phyloP scores from a whole-genome alignment of 1,140 invertebrate species.

The Conopomorpha cramerella region DNA sequence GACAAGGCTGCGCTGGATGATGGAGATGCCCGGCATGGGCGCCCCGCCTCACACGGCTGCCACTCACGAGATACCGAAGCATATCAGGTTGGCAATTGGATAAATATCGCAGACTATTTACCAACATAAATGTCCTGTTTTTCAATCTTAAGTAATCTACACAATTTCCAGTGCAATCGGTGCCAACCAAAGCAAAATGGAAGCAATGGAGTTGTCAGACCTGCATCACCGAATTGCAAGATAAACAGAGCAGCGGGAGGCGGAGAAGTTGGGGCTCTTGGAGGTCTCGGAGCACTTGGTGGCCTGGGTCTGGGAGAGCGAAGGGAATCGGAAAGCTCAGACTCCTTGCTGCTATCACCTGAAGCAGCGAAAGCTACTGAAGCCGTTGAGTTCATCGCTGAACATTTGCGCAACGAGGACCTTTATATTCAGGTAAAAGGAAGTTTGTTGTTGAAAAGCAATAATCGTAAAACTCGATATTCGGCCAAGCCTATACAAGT shows the following conservation, averaged over 20 bases:
- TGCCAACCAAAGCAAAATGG: conserved; percentile 77
- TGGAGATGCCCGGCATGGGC: conserved; percentile 90
- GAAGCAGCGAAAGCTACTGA: conserved; percentile 95
- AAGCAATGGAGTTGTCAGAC: conserved; percentile 92
- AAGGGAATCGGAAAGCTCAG: conserved; percentile 88
- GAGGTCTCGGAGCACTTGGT: conserved; percentile 54
- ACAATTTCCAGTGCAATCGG: conserved; percentile 59
- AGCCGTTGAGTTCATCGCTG: conserved; percentile 96
- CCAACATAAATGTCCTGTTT: no score
- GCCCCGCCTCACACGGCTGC: conserved; percentile 80
- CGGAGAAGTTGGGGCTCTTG: conserved; percentile 67
- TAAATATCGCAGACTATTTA: no score
- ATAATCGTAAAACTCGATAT: no score
- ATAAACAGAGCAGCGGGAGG: conserved; percentile 85
- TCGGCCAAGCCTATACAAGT: no score
- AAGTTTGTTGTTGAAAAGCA: no score
- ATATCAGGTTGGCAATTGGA: conserved; percentile 74
- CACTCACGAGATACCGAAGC: conserved; percentile 78
- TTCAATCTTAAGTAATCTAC: no score
- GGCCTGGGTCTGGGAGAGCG: conserved; percentile 66
- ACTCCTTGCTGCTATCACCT: conserved; percentile 85
- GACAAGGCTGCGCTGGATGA: conserved; percentile 93
- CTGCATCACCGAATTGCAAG: conserved; percentile 94
- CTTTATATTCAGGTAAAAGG: conserved; percentile 92
- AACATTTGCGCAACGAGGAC: conserved; percentile 95